Evolutionary conservation across 2,113 vertebrate species (phyloP).

Genomic region (Diglossa brunneiventris): DNA sequence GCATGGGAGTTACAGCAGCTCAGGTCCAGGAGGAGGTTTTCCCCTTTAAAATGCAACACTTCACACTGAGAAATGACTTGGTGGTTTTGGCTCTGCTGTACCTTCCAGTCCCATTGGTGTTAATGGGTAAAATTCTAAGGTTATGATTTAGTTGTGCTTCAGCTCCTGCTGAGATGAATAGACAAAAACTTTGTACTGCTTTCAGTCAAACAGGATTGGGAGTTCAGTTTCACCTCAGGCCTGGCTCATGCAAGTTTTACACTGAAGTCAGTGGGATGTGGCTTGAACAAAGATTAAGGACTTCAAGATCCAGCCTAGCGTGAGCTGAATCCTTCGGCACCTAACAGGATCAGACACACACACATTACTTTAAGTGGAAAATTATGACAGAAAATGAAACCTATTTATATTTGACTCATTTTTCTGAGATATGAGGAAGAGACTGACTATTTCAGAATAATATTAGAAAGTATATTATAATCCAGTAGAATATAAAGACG

Average conservation of each 20-base stretch:
- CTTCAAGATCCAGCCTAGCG: not conserved
- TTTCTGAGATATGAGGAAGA: not conserved
- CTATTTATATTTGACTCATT: not conserved
- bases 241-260: not conserved
- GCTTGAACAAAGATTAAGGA: not conserved
- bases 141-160: not conserved
- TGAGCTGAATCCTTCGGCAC: not conserved
- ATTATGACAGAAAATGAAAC: not conserved
- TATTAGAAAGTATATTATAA: not conserved
- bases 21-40: not conserved
- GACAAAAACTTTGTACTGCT: not conserved
- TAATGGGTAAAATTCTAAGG: not conserved
- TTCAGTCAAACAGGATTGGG: not conserved
- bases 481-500: not conserved
- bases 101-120: not conserved
- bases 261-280: not conserved
- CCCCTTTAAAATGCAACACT: conserved; percentile 14
- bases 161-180: not conserved
- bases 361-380: not conserved
- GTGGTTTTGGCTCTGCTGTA: not conserved
- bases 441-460: not conserved
- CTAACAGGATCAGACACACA: not conserved
- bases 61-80: not conserved
- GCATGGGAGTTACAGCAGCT: not conserved
- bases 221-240: not conserved